Evolutionary conservation across 2,113 vertebrate species (phyloP), one percentile per base, ranked within the genome.

Genomic region (Misgurnus anguillicaudatus): DNA sequence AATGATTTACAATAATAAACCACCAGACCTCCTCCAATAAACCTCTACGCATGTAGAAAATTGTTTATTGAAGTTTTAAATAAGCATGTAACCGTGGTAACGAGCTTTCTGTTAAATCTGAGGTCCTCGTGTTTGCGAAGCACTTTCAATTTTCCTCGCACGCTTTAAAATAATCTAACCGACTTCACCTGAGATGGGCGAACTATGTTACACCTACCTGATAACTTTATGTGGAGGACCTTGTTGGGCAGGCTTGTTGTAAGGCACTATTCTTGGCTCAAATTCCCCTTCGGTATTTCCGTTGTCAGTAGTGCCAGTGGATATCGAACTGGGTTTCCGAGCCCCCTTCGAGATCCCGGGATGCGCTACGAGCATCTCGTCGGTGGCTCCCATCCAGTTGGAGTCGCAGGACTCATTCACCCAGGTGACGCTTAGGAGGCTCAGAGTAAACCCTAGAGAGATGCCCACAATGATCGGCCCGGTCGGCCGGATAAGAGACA

Each of bases 381-480:
- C 87, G 0, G 39, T 77, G 45, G 79, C 77, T 11, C 76, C 51
- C 24, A 80, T 79, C 5, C 55, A 84, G 74, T 83, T 88, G 6
- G 86, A 82, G 68, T 90, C 91, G 80, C 97, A 98, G 13, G 94
- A 91, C 73, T 98, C 95, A 48, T 96, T 94, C 61, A 95, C 95
- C 96, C 96, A 97, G 81, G 90, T 96, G 1, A 96, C 93, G 76
- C 97, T 96, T 74, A 98, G 82, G 58, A 98, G 88, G 86, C 96
- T 98, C 87, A 98, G 85, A 0, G 96, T 97, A 88, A 98, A 97
- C 19, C 96, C 97, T 72, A 98, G 85, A 21, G 97, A 98, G 85
- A 98, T 93, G 61, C 97, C 97, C 61, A 98, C 91, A 9, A 95
- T 92, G 85, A 98, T 95, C 51, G 96, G 96, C 88, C 94, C 95